phyloP scores from a whole-genome alignment of 2,888 invertebrate species.

The Cylloceria caligata region DNA sequence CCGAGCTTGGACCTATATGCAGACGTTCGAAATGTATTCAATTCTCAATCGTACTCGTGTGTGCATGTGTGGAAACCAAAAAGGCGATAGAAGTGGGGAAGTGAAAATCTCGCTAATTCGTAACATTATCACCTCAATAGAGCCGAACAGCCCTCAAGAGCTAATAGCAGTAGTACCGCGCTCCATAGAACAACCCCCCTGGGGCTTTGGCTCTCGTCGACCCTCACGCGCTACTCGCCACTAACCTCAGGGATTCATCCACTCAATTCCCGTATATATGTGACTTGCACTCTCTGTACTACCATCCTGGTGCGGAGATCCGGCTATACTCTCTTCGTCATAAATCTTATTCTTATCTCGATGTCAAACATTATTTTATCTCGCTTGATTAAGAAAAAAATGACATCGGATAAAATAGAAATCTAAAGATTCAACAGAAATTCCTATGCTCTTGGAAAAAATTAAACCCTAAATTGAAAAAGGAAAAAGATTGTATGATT shows the following conservation, averaged over 20 bases:
- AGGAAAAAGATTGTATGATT: not conserved
- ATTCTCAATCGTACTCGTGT: constrained; percentile 21
- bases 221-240: constrained; percentile 71
- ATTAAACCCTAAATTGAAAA: not conserved
- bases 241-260: constrained; percentile 80
- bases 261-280: constrained; percentile 72
- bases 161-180: constrained; percentile 70
- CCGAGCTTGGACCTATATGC: not conserved
- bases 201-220: constrained; percentile 66
- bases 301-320: constrained; percentile 54
- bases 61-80: constrained; percentile 34
- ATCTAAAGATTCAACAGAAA: not conserved
- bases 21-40: constrained; percentile 49
- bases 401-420: not conserved
- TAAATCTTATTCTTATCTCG: constrained; percentile 62
- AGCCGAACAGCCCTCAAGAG: constrained; percentile 79
- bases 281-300: constrained; percentile 70
- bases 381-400: not conserved
- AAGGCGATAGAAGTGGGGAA: constrained; percentile 69
- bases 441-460: not conserved
- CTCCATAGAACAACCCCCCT: constrained; percentile 75
- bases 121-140: constrained; percentile 83
- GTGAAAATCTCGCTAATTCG: constrained; percentile 83
- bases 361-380: not conserved
- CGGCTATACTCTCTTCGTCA: constrained; percentile 71